Evolutionary conservation across 2,113 vertebrate genomes (phyloP).

Genomic region (Colistium nudipinnis): DNA sequence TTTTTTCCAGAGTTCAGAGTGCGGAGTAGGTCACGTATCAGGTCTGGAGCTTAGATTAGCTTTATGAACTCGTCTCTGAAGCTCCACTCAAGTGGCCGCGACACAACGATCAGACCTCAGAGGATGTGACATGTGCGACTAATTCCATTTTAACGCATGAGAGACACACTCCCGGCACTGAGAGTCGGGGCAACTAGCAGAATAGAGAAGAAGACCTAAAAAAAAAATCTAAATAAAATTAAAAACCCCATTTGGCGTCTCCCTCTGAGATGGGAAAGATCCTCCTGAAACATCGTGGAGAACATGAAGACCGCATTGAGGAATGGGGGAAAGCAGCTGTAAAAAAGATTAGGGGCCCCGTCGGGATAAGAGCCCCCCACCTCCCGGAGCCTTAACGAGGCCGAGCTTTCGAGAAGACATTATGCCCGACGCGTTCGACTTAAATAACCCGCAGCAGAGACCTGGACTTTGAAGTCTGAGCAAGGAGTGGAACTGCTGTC

Average conservation of each 20-base stretch:
- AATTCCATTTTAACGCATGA: slow-evolving; percentile 41
- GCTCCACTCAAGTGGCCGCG: slow-evolving; percentile 10
- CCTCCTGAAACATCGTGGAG: slow-evolving; percentile 24
- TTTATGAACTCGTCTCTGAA: too few relatives aligned
- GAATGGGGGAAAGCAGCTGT: slow-evolving; percentile 35
- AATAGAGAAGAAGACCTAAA: slow-evolving; percentile 8
- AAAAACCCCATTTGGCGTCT: too few relatives aligned
- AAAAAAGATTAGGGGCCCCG: slow-evolving; percentile 52
- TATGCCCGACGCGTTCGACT: slow-evolving; percentile 21
- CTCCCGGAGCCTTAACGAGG: slow-evolving; percentile 40
- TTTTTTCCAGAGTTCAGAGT: neutral
- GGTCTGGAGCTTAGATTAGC: slow-evolving; percentile 6
- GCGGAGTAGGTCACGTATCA: neutral
- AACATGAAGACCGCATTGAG: slow-evolving; percentile 31
- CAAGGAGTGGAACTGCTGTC: slow-evolving; percentile 17
- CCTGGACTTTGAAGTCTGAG: slow-evolving; percentile 37
- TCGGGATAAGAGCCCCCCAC: slow-evolving; percentile 42
- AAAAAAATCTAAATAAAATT: slow-evolving; percentile 1
- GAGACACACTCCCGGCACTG: slow-evolving; percentile 3
- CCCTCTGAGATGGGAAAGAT: slow-evolving; percentile 2
- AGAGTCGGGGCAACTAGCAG: slow-evolving; percentile 16
- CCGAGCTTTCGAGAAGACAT: slow-evolving; percentile 41
- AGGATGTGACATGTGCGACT: slow-evolving; percentile 2
- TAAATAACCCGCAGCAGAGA: slow-evolving; percentile 36
- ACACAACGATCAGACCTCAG: slow-evolving; percentile 24